These are phyloP conservation scores for Diorhabda elongata DNA, from an alignment of 1,140 invertebrate genomes.

Conservation along the genomic window DNA sequence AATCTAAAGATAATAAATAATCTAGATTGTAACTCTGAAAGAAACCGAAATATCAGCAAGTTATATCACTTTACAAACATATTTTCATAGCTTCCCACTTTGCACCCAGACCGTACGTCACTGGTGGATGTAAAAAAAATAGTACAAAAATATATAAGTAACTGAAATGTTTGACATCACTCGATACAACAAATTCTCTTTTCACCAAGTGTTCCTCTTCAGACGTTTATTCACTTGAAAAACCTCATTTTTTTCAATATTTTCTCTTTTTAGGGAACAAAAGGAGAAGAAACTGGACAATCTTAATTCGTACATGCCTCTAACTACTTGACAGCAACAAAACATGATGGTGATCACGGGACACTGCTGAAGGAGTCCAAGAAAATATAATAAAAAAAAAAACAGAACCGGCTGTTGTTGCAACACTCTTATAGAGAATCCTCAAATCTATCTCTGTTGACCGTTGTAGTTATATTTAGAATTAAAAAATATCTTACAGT, in stretches of 20 bases:
- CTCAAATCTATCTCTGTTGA: constrained; percentile 39
- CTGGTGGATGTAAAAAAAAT: too few relatives aligned
- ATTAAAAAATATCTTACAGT: constrained; percentile 31
- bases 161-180: too few relatives aligned
- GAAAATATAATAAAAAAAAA: neutral
- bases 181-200: too few relatives aligned
- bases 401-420: constrained; percentile 9
- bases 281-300: constrained; percentile 68
- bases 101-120: too few relatives aligned
- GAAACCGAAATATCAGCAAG: too few relatives aligned
- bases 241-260: neutral
- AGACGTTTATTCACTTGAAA: neutral
- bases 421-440: constrained; percentile 22
- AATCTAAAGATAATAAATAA: too few relatives aligned
- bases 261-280: constrained; percentile 55
- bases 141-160: too few relatives aligned
- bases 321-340: constrained; percentile 45
- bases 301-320: constrained; percentile 53
- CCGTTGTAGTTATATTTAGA: constrained; percentile 41
- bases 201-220: neutral
- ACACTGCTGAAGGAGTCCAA: constrained; percentile 36
- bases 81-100: too few relatives aligned
- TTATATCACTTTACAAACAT: too few relatives aligned
- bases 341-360: constrained; percentile 39
- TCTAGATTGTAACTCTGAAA: too few relatives aligned